Percentiles rank a stretch among this genome's conserved stretches.
Evolutionary conservation across 2,888 invertebrate species (phyloP).

Genomic region (Thelaira solivaga): DNA sequence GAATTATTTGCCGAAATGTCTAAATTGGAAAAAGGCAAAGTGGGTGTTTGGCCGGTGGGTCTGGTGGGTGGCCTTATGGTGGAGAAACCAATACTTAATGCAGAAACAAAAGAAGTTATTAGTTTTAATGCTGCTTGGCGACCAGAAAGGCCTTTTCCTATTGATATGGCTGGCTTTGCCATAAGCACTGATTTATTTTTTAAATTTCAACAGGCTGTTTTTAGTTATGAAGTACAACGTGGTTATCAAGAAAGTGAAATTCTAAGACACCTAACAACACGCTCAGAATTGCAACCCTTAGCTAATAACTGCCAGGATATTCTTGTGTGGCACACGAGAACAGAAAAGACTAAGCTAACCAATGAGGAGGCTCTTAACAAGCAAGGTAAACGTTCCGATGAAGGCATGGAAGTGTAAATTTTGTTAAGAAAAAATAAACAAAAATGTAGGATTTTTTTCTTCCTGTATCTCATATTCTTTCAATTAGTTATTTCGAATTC

Average conservation of each 20-base stretch:
- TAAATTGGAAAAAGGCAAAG: constrained; percentile 82
- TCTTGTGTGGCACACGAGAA: constrained; percentile 99
- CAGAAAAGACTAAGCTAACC: constrained; percentile 89
- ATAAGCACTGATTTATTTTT: constrained; percentile 87
- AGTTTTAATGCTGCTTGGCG: constrained; percentile 88
- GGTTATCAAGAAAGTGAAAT: constrained; percentile 95
- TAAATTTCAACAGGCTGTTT: constrained; percentile 84
- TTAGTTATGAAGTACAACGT: constrained; percentile 90
- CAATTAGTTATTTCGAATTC: too few relatives aligned
- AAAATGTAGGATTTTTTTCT: too few relatives aligned
- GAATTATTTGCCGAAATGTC: constrained; percentile 94
- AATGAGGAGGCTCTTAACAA: constrained; percentile 81
- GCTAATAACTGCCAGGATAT: constrained; percentile 95
- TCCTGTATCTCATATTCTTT: too few relatives aligned
- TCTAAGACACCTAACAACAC: constrained; percentile 84
- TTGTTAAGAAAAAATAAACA: background rate
- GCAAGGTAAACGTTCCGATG: constrained; percentile 79
- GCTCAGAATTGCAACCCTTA: constrained; percentile 90
- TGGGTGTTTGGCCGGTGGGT: constrained; percentile 97
- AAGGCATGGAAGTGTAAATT: constrained; percentile 79
- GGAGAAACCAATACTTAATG: constrained; percentile 89
- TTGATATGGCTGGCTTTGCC: constrained; percentile 99
- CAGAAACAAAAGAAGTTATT: constrained; percentile 79
- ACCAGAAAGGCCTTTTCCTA: constrained; percentile 93
- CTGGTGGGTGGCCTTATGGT: constrained; percentile 96